These are phyloP conservation scores for Pteronura brasiliensis DNA, from an alignment of 2,113 vertebrate genomes.

Conservation along the genomic window DNA sequence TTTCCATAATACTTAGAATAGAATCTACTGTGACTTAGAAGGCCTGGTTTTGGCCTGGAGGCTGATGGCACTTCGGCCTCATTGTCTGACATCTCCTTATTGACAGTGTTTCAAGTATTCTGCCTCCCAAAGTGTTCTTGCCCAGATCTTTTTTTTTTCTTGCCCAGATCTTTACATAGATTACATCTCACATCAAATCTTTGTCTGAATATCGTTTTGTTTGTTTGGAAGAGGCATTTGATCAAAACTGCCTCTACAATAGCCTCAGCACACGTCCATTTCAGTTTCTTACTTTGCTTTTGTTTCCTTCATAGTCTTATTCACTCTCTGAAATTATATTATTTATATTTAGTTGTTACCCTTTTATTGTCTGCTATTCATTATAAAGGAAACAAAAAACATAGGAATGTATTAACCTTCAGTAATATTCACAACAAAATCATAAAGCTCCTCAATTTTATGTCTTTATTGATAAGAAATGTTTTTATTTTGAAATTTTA, in stretches of 20 bases:
- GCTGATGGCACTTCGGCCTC: background rate
- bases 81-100: background rate
- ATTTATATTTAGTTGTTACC: background rate
- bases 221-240: background rate
- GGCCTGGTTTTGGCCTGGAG: background rate
- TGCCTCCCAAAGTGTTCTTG: background rate
- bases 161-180: background rate
- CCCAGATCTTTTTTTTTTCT: background rate
- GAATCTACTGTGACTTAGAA: background rate
- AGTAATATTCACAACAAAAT: background rate
- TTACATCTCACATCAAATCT: background rate
- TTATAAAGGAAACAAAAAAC: background rate
- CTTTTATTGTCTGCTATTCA: background rate
- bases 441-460: background rate
- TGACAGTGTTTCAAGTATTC: background rate
- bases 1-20: background rate
- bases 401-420: background rate
- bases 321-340: background rate
- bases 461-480: background rate
- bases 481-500: background rate
- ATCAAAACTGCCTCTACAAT: background rate
- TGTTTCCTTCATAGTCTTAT: background rate
- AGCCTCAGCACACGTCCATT: background rate
- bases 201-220: background rate
- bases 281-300: background rate